These are phyloP conservation scores for Trochalopteron elliotii DNA, from an alignment of 2,113 vertebrate species.

Conservation along the genomic window DNA sequence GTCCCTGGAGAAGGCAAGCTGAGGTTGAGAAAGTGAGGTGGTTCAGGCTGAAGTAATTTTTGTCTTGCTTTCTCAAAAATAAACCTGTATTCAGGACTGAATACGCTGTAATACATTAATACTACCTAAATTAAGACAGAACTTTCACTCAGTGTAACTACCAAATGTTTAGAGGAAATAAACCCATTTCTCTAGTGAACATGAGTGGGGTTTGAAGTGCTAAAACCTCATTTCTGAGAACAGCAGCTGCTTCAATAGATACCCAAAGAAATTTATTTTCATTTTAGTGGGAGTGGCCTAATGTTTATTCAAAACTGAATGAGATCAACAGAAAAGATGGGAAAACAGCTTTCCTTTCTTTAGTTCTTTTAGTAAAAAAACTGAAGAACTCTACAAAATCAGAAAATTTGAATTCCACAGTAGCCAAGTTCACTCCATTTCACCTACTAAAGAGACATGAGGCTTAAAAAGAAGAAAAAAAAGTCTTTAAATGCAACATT, in stretches of 20 bases:
- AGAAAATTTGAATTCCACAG: neutral
- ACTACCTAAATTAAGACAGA: neutral
- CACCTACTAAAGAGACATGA: neutral
- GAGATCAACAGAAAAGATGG: neutral
- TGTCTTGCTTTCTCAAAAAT: neutral
- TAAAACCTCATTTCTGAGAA: neutral
- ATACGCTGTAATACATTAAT: neutral
- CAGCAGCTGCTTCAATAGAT: neutral
- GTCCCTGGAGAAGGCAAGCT: neutral
- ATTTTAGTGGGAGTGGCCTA: neutral
- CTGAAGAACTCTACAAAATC: fast-evolving
- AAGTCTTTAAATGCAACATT: neutral
- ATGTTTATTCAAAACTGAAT: neutral
- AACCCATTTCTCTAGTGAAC: neutral
- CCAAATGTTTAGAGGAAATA: neutral
- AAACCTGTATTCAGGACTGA: neutral
- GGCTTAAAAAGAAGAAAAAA: neutral
- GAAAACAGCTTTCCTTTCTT: neutral
- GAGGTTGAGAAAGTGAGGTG: neutral
- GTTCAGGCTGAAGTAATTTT: neutral
- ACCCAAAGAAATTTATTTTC: neutral
- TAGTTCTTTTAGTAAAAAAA: neutral
- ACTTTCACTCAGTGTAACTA: neutral
- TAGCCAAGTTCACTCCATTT: neutral
- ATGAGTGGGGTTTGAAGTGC: neutral